These are phyloP conservation scores for Dastarcus helophoroides DNA, from an alignment of 2,888 invertebrate species.

Conservation along the genomic window DNA sequence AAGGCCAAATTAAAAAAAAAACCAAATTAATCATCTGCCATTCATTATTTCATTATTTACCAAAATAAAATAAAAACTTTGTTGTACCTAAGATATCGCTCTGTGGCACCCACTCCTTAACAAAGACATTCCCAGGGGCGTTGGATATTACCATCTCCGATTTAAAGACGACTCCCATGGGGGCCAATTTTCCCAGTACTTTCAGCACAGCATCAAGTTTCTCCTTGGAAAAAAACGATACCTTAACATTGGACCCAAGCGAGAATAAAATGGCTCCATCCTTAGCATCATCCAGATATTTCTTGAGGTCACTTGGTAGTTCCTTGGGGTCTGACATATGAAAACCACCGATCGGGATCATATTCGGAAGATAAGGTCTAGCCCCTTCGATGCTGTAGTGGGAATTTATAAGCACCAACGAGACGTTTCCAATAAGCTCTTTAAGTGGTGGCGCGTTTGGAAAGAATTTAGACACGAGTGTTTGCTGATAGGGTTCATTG, in stretches of 20 bases:
- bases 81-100: slow-evolving; percentile 21
- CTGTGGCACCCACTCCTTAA: slow-evolving; percentile 57
- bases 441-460: slow-evolving; percentile 20
- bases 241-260: slow-evolving; percentile 22
- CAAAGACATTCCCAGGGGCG: slow-evolving; percentile 44
- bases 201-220: slow-evolving; percentile 36
- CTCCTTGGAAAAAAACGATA: slow-evolving; percentile 15
- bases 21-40: no score
- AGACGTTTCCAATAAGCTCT: slow-evolving; percentile 19
- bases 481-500: slow-evolving; percentile 13
- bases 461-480: no score
- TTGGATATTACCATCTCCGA: slow-evolving; percentile 46
- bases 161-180: slow-evolving; percentile 51
- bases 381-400: slow-evolving; percentile 24
- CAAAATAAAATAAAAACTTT: no score
- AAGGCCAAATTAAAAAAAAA: no score
- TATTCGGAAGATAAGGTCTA: slow-evolving; percentile 26
- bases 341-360: slow-evolving; percentile 27
- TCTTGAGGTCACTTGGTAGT: slow-evolving; percentile 16
- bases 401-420: slow-evolving; percentile 23
- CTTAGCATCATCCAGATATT: slow-evolving; percentile 18
- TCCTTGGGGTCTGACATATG: slow-evolving; percentile 20
- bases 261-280: slow-evolving; percentile 24
- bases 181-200: slow-evolving; percentile 45
- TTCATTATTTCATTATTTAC: no score